A percentile compares a stretch with the other conserved stretches of the same genome.
Conservation (phyloP, 53 echinoderm and acorn worm genomes). For the Patiria pectinifera region DNA sequence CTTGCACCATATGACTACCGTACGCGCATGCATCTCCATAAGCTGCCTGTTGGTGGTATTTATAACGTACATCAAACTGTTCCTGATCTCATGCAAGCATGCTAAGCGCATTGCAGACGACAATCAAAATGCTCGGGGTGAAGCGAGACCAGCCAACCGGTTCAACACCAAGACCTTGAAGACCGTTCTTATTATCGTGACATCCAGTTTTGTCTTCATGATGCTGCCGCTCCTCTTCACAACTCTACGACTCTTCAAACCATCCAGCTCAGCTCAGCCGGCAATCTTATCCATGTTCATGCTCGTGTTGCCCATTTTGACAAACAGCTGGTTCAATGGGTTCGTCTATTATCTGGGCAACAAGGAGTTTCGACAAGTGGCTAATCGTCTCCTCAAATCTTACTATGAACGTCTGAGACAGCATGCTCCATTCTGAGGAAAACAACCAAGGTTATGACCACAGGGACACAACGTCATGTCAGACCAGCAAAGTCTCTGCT, state of each 20-base stretch:
- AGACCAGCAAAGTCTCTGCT: too few species aligned
- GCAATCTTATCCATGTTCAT: background rate
- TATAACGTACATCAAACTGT: slow-evolving; percentile 6
- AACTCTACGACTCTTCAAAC: background rate
- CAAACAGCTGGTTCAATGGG: slow-evolving; percentile 11
- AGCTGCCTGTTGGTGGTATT: background rate
- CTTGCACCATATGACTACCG: background rate
- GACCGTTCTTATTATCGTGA: background rate
- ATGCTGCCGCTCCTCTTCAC: background rate
- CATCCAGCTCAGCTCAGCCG: background rate
- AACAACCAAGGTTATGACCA: background rate
- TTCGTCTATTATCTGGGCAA: background rate
- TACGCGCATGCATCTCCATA: background rate
- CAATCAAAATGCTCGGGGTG: background rate
- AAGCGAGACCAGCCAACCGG: background rate
- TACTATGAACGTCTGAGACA: background rate
- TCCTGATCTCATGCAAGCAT: slow-evolving; percentile 9
- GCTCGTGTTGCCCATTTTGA: background rate
- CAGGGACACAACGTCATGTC: background rate
- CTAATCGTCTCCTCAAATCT: background rate
- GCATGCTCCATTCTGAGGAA: background rate
- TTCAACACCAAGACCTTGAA: background rate
- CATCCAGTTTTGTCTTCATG: background rate
- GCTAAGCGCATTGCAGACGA: slow-evolving; percentile 1
- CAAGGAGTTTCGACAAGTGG: background rate